Percentiles rank a stretch among this genome's conserved stretches.
phyloP scores from a whole-genome alignment of 2,888 invertebrate genomes.

The Syrphus vitripennis region DNA sequence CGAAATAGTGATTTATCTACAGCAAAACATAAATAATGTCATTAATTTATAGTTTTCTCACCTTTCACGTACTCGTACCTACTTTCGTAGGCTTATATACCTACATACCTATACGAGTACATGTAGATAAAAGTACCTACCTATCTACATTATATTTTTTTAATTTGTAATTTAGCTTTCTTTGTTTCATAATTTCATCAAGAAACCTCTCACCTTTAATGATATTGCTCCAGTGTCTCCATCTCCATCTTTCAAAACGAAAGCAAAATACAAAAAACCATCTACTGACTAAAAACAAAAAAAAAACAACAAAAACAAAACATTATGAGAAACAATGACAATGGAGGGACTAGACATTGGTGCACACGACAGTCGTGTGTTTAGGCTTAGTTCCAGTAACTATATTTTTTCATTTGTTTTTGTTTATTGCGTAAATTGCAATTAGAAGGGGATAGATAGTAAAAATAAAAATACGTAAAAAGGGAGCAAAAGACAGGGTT shows the following conservation, averaged over 20 bases:
- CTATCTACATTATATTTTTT: not conserved
- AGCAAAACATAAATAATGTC: conserved; percentile 22
- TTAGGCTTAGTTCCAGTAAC: not conserved
- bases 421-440: conserved; percentile 68
- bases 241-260: not conserved
- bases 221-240: not conserved
- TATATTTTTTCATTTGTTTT: conserved; percentile 33
- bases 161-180: conserved; percentile 29
- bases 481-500: not conserved
- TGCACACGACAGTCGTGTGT: conserved; percentile 62
- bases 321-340: conserved; percentile 34
- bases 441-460: conserved; percentile 23
- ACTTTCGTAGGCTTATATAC: too few species aligned
- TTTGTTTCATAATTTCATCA: conserved; percentile 53
- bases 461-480: not conserved
- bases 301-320: not conserved
- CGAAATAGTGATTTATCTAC: not conserved
- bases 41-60: conserved; percentile 41
- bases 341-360: conserved; percentile 13
- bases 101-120: not conserved
- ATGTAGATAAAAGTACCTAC: not conserved
- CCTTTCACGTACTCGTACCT: conserved; percentile 22
- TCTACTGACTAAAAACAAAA: not conserved
- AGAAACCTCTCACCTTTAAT: conserved; percentile 14
- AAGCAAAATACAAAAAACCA: not conserved